These are phyloP conservation scores for Drosophila dives DNA, from an alignment of 2,888 invertebrate genomes.

Conservation along the genomic window DNA sequence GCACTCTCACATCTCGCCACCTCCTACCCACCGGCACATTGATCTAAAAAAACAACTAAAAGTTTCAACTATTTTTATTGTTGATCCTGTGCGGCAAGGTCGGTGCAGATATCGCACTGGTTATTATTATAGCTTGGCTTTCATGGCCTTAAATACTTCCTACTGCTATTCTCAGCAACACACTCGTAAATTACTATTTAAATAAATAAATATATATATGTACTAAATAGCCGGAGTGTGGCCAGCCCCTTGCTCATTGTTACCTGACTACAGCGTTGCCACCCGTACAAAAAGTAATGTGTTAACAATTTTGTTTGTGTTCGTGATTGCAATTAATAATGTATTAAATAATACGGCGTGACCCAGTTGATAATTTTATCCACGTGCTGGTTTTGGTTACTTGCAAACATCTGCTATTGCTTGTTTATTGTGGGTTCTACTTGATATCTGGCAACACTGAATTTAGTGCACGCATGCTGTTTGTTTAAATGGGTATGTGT, in stretches of 20 bases:
- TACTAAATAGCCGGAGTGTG: slow-evolving; percentile 25
- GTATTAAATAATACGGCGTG: slow-evolving; percentile 10
- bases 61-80: slow-evolving; percentile 21
- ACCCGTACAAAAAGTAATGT: slow-evolving; percentile 19
- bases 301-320: background rate
- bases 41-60: slow-evolving; percentile 3
- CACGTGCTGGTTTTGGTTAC: slow-evolving; percentile 32
- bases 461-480: slow-evolving; percentile 47
- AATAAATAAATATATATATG: slow-evolving; percentile 3
- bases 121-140: slow-evolving; percentile 1
- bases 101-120: slow-evolving; percentile 27
- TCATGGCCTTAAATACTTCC: background rate
- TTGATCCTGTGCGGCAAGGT: slow-evolving; percentile 51
- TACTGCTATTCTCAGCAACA: slow-evolving; percentile 1
- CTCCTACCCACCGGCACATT: background rate
- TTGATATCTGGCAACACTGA: slow-evolving; percentile 51
- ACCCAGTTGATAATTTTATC: slow-evolving; percentile 19
- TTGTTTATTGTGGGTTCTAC: slow-evolving; percentile 26
- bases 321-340: slow-evolving; percentile 17
- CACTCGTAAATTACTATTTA: slow-evolving; percentile 7
- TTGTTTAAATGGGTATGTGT: slow-evolving; percentile 10
- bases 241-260: slow-evolving; percentile 26
- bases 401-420: slow-evolving; percentile 22
- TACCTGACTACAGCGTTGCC: slow-evolving; percentile 55
- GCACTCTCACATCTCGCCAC: background rate